phyloP scores from a whole-genome alignment of 2,797 vertebrate species.

The Typhlichthys eigenmanni region DNA sequence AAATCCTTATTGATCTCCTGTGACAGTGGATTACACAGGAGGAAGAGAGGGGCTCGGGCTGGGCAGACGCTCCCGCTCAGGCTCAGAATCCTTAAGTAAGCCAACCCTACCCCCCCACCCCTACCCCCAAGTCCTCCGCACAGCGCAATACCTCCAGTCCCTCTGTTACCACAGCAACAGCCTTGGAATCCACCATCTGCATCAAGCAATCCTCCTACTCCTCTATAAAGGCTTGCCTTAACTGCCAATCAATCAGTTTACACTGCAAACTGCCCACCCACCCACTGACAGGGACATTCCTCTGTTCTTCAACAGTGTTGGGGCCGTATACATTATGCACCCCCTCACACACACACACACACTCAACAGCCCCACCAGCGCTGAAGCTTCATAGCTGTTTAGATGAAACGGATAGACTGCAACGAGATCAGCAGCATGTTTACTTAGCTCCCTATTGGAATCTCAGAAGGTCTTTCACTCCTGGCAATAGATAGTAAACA shows the following conservation, averaged over 20 bases:
- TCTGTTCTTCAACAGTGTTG: conserved; percentile 40
- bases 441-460: conserved; percentile 51
- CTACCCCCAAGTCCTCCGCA: conserved; percentile 56
- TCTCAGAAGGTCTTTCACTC: conserved; percentile 51
- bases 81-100: conserved; percentile 79
- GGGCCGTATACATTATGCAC: background rate
- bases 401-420: conserved; percentile 56
- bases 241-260: conserved; percentile 79
- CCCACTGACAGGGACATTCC: conserved; percentile 66
- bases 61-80: conserved; percentile 75
- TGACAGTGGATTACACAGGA: conserved; percentile 75
- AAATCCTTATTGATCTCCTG: conserved; percentile 76
- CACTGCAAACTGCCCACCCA: conserved; percentile 70
- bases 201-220: conserved; percentile 72
- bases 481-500: conserved; percentile 49
- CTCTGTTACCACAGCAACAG: conserved; percentile 85
- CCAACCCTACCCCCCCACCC: conserved; percentile 52
- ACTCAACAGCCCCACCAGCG: background rate
- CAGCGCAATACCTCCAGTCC: conserved; percentile 67
- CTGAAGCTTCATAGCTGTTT: conserved; percentile 44
- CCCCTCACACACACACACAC: conserved; percentile 20
- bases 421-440: conserved; percentile 60
- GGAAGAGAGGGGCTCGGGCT: conserved; percentile 63
- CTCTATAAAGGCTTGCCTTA: conserved; percentile 71
- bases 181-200: conserved; percentile 80